Conservation (phyloP, 2,113 vertebrate genomes). For the Irena cyanogastra region DNA sequence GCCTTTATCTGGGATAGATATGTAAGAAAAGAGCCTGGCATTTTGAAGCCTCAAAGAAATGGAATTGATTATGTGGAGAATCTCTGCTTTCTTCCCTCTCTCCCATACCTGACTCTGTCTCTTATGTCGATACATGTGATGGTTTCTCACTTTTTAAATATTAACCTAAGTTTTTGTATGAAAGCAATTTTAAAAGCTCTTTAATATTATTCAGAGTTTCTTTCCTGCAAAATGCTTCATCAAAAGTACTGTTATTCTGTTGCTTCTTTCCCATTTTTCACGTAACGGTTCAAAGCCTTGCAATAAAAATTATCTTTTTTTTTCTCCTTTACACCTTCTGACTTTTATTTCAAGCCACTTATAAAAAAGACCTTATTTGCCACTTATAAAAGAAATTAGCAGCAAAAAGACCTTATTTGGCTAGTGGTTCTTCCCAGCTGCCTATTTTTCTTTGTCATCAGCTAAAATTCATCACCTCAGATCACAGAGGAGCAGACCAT, state of each 20-base stretch:
- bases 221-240: background rate
- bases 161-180: background rate
- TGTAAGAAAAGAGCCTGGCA: background rate
- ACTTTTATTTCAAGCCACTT: background rate
- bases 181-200: background rate
- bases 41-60: conserved; percentile 20
- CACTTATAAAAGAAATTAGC: background rate
- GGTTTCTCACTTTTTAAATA: background rate
- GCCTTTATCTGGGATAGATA: background rate
- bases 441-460: conserved; percentile 21
- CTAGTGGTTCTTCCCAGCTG: background rate
- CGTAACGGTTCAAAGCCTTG: fast-evolving
- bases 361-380: conserved; percentile 5
- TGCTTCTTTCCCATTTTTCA: background rate
- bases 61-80: background rate
- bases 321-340: background rate
- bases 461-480: background rate
- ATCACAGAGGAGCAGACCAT: background rate
- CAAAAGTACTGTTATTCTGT: background rate
- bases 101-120: background rate
- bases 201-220: background rate
- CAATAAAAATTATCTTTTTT: background rate
- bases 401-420: background rate
- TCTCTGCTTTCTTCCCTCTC: background rate
- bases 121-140: background rate